Percentiles rank a stretch among this genome's conserved stretches.
phyloP scores from a whole-genome alignment of 2,113 vertebrate genomes.

The Malurus alboscapulatus region DNA sequence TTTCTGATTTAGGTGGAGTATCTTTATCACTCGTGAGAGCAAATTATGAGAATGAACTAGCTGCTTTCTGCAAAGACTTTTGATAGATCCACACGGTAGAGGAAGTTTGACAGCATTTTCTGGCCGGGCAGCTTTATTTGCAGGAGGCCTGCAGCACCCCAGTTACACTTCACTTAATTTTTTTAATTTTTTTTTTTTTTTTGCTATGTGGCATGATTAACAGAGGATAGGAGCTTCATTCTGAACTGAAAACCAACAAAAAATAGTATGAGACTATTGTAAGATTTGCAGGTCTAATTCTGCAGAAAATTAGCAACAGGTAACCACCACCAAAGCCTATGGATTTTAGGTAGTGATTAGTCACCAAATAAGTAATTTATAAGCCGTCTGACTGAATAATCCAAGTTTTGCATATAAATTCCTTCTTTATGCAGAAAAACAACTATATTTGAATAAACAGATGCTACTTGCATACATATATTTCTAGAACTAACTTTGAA shows the following conservation, averaged over 20 bases:
- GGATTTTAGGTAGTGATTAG: not conserved
- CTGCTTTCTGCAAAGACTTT: not conserved
- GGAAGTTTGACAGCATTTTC: not conserved
- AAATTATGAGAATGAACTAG: not conserved
- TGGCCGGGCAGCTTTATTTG: not conserved
- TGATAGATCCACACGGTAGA: not conserved
- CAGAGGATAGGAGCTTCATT: not conserved
- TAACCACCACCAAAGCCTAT: not conserved
- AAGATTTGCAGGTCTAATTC: not conserved
- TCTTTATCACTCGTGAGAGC: not conserved
- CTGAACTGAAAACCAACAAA: not conserved
- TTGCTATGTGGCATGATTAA: not conserved
- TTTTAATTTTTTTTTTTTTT: not conserved
- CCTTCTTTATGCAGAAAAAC: not conserved
- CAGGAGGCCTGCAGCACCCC: constrained; percentile 32
- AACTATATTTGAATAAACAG: not conserved
- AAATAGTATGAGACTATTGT: not conserved
- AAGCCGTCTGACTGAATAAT: not conserved
- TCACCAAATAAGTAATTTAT: not conserved
- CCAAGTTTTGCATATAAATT: not conserved
- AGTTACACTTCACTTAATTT: not conserved
- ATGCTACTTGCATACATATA: not conserved
- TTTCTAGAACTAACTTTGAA: not conserved
- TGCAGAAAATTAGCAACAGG: not conserved
- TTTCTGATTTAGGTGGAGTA: not conserved